These are phyloP conservation scores for Anthonomus grandis DNA, from an alignment of 1,140 invertebrate species.

Conservation along the genomic window DNA sequence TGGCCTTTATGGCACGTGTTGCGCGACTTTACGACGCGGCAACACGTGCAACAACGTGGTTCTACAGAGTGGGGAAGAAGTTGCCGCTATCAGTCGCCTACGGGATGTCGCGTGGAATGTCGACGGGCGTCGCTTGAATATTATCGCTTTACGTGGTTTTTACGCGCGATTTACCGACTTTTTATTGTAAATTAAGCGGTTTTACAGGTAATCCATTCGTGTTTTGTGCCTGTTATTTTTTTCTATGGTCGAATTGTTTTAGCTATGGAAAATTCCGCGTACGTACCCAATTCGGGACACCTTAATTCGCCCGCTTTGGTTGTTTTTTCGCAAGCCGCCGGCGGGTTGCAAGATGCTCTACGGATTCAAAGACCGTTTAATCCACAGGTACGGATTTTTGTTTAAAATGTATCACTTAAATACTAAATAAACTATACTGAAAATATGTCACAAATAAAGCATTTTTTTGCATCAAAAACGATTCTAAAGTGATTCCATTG, in stretches of 20 bases:
- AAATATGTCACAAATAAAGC: too few species aligned
- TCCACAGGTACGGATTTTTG: slow-evolving; percentile 55
- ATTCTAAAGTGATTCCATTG: too few species aligned
- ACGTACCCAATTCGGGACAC: slow-evolving; percentile 54
- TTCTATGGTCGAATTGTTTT: slow-evolving; percentile 1
- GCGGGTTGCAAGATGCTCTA: slow-evolving; percentile 68
- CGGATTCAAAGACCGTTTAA: slow-evolving; percentile 72
- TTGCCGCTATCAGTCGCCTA: slow-evolving; percentile 25
- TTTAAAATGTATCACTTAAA: too few species aligned
- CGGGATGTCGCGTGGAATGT: slow-evolving; percentile 26
- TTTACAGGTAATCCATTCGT: neutral
- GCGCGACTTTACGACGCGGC: slow-evolving; percentile 14
- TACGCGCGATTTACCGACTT: neutral
- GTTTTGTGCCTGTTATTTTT: neutral
- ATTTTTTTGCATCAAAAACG: too few species aligned
- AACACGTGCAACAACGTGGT: slow-evolving; percentile 18
- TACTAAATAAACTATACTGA: too few species aligned
- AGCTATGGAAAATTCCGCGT: slow-evolving; percentile 49
- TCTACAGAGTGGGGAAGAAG: slow-evolving; percentile 19
- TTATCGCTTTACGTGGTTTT: slow-evolving; percentile 18
- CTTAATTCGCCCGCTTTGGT: slow-evolving; percentile 75
- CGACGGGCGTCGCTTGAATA: slow-evolving; percentile 15
- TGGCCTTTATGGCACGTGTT: slow-evolving; percentile 23
- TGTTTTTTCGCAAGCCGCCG: slow-evolving; percentile 74
- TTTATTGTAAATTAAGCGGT: neutral